Evolutionary conservation across 23 tunicate species (phyloP).

Genomic region (Diplosoma virens): DNA sequence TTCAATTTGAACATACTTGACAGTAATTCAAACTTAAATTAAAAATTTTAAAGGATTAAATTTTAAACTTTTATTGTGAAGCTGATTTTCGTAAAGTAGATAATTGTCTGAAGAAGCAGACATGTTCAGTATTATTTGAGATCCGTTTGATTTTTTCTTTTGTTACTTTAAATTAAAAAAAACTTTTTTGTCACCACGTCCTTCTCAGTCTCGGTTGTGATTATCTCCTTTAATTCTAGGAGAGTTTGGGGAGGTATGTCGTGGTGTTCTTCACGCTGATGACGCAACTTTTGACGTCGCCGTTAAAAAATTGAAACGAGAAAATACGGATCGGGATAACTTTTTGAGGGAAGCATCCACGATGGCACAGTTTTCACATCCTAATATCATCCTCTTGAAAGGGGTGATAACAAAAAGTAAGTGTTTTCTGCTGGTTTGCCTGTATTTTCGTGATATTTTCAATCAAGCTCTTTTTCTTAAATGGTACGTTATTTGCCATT

Average conservation of each 20-base stretch:
- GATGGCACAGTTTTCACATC: slow-evolving; percentile 75
- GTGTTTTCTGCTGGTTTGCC: too few species aligned
- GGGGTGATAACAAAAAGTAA: slow-evolving; percentile 79
- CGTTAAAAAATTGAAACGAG: slow-evolving; percentile 48
- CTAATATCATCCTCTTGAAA: slow-evolving; percentile 56
- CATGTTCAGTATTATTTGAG: too few species aligned
- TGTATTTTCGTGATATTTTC: too few species aligned
- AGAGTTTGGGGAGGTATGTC: slow-evolving; percentile 66
- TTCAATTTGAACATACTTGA: not conserved
- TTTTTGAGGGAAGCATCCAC: slow-evolving; percentile 61
- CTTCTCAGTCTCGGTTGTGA: not conserved
- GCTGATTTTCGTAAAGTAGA: too few species aligned
- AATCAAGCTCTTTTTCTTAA: too few species aligned
- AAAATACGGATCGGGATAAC: slow-evolving; percentile 44
- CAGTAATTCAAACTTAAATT: not conserved
- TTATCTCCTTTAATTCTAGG: slow-evolving; percentile 20
- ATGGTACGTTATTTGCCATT: too few species aligned
- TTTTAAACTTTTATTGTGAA: too few species aligned
- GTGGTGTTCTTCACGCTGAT: slow-evolving; percentile 1
- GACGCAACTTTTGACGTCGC: slow-evolving; percentile 24
- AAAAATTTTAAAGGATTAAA: not conserved
- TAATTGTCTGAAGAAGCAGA: too few species aligned
- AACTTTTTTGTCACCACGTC: too few species aligned
- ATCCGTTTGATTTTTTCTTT: too few species aligned
- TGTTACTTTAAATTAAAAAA: too few species aligned